Evolutionary conservation across 2,888 invertebrate species (phyloP), one percentile per base, ranked within the genome.

Genomic region (Meiosimyza decipiens): DNA sequence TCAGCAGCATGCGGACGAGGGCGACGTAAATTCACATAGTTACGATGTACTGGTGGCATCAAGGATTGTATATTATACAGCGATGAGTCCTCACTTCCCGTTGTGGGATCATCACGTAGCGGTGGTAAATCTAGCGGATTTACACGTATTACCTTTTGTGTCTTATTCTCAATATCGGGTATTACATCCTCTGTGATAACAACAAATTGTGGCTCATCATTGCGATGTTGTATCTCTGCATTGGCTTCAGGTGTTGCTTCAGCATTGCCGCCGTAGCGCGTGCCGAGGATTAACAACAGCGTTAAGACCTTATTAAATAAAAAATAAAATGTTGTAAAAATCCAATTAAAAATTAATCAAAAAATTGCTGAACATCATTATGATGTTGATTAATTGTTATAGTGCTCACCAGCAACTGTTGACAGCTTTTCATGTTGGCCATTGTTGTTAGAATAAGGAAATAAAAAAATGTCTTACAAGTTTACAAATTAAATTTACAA

Each of bases 141-240:
- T 6, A 85, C 82, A 2, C 85, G 80, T 70, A 85, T 85, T 33
- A 85, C 83, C 76, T 83, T 83, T 18, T 84, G 84, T 1, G 79
- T 80, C n/a, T 80, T 76, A 49, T 83, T 83, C 71, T 81, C 85
- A 7, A 82, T 80, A 71, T 82, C 81, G 13, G 78, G 77, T 71
- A 85, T 86, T 9, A 83, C 77, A 73, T 86, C 86, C 57, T 85
- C 85, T 54, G 78, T 80, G 66, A 85, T 82, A 22, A 79, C 77
- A 2, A 71, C 40, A 3, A 76, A 71, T 55, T 76, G 50, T 11
- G 70, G 28, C 5, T 73, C 73, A 1, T 79, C 77, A 7, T 47
- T 64, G 15, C 40, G n/a, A 51, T 6, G 50, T 18, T 40, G 40
- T 40, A 40, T 40, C 40, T 40, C 40, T 40, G 16, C 64, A 5